Percentiles rank a stretch among this genome's conserved stretches.
phyloP scores from a whole-genome alignment of 2,797 vertebrate species.

The Sebastes taczanowskii region DNA sequence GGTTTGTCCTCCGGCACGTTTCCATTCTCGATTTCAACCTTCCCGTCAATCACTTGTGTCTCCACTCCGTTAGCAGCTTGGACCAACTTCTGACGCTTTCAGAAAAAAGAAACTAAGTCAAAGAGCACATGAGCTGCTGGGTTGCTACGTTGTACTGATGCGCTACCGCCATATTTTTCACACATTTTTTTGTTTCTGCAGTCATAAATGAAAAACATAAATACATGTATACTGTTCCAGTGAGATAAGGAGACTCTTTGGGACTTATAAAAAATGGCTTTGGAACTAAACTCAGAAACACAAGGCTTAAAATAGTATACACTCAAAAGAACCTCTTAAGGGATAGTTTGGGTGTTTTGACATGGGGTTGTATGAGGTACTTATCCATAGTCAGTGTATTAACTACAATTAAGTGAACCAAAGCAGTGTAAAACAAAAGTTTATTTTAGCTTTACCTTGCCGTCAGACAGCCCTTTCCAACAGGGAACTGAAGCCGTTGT shows the following conservation, averaged over 20 bases:
- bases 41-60: slow-evolving; percentile 89
- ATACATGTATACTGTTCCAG: background rate
- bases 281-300: background rate
- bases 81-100: slow-evolving; percentile 92
- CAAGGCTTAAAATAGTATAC: background rate
- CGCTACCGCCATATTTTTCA: background rate
- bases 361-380: no score
- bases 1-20: slow-evolving; percentile 90
- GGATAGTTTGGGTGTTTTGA: no score
- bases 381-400: no score
- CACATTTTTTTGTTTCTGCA: background rate
- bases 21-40: slow-evolving; percentile 92
- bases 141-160: background rate
- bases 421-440: no score
- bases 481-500: no score
- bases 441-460: no score
- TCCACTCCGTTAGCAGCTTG: slow-evolving; percentile 89
- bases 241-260: background rate
- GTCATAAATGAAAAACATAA: background rate
- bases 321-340: background rate
- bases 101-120: slow-evolving; percentile 74
- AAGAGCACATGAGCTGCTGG: slow-evolving; percentile 38
- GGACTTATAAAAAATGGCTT: background rate
- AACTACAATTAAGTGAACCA: no score
- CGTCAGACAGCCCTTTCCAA: no score